Base-by-base conservation (phyloP, 2,888 invertebrate species). In the Trachelus iudaicus region DNA sequence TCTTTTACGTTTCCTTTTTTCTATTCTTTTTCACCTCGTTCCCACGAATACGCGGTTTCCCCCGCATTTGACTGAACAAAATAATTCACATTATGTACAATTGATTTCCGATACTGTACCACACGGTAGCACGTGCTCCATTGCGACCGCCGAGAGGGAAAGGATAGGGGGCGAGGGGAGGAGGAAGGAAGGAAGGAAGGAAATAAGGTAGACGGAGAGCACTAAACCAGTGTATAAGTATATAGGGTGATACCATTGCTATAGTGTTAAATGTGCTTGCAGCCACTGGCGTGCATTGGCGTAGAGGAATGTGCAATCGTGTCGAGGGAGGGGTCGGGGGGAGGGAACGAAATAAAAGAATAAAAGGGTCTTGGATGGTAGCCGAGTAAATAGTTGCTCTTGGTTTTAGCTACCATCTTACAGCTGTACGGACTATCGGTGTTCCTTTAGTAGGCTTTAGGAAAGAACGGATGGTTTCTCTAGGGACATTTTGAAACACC, bases 31-130 rank as follows among this genome's bases (percentile, higher is more conserved):
- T 35, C 73, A 23, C 33, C 68, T 37, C 73, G 30, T 76, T 37
- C 31, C 31, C 40, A 40, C 33, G 68, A 30, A 77, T 69, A 40
- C 34, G 76, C 73, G 56, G 73, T 73, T 77, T 77, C 56, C 56
- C 76, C 76, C 15, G 31, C 11, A 73, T 33, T 34, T 73, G 73
- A 73, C 34, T 30, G 56, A 23, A 56, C 56, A 15, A 56, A 56
- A 56, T 56, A 56, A 56, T 56, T 56, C 56, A 56, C 56, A 23
- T 23, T 56, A 56, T 23, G 56, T 56, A 23, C 56, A 56, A 56
- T 56, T 56, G 56, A 56, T 56, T 56, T 56, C 56, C 56, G 23
- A 56, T 56, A 56, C 56, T 56, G 56, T 56, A 56, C 56, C 56
- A 56, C 68, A 73, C 71, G 31, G 73, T 68, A 23, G 23, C 71